Evolutionary conservation across 2,888 invertebrate genomes (phyloP).

Genomic region (Tortricodes alternella): DNA sequence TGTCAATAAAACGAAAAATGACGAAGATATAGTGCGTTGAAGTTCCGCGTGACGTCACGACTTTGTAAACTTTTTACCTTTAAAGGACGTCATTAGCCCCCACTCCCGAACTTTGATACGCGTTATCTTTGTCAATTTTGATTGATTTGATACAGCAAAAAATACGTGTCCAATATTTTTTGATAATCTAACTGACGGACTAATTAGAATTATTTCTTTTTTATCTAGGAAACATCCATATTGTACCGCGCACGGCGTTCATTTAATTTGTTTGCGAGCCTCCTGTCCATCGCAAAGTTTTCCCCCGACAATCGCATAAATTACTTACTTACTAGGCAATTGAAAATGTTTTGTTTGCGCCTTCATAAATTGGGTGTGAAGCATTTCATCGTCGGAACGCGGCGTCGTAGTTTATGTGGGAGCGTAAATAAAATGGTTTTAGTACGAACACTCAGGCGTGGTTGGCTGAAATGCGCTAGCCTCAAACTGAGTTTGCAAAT

Average conservation of each 20-base stretch:
- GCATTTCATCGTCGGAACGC: not conserved
- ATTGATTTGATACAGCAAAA: no score
- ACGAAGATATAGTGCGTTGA: no score
- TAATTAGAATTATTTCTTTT: no score
- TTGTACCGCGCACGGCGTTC: conserved; percentile 32
- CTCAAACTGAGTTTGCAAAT: conserved; percentile 2
- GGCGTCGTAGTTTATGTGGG: conserved; percentile 5
- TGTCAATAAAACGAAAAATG: no score
- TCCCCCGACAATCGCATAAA: conserved; percentile 3
- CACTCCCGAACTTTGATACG: no score
- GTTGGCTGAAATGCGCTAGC: not conserved
- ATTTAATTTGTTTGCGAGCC: conserved; percentile 51
- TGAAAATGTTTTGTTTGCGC: conserved; percentile 4
- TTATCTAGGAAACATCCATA: no score
- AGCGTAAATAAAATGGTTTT: conserved; percentile 4
- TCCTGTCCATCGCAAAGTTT: conserved; percentile 11
- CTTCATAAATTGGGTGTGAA: conserved; percentile 11
- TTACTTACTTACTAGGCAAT: conserved; percentile 11
- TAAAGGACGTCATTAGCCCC: no score
- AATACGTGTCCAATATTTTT: no score
- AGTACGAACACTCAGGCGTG: conserved; percentile 8
- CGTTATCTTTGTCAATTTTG: no score
- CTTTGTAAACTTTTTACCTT: no score
- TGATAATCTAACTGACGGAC: no score
- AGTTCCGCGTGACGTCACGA: no score